Conservation (phyloP, 2,797 vertebrate genomes). For the Xyrichtys novacula region DNA sequence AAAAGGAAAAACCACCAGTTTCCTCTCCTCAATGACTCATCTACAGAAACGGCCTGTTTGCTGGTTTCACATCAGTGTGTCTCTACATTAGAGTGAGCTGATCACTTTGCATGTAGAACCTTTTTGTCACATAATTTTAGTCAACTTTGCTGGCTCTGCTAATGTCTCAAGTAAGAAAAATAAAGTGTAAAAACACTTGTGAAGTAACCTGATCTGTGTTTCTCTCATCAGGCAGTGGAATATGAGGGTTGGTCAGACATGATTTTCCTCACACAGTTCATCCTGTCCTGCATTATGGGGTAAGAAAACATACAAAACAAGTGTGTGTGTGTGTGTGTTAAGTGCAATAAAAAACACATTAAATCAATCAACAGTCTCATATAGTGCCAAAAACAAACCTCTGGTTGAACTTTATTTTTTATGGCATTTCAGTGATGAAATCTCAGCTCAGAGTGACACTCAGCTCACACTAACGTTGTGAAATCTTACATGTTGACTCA, state of each 20-base stretch:
- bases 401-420: neutral
- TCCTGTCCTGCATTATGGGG: constrained; percentile 96
- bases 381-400: too few relatives aligned
- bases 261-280: constrained; percentile 91
- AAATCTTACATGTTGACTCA: constrained; percentile 18
- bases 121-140: too few relatives aligned
- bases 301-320: constrained; percentile 74
- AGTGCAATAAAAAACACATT: neutral
- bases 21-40: too few relatives aligned
- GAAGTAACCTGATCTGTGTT: too few relatives aligned
- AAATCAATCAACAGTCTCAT: neutral
- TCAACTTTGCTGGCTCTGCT: too few relatives aligned
- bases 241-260: constrained; percentile 93
- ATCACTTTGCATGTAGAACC: too few relatives aligned
- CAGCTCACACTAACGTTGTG: constrained; percentile 2
- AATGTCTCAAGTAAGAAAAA: too few relatives aligned
- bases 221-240: constrained; percentile 86
- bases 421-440: neutral
- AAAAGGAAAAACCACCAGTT: too few relatives aligned
- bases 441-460: constrained; percentile 5
- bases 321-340: neutral
- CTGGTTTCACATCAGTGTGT: too few relatives aligned
- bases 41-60: too few relatives aligned
- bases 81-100: too few relatives aligned
- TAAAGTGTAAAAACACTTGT: too few relatives aligned